phyloP scores from a whole-genome alignment of 2,797 vertebrate genomes.

The Oophaga sylvatica region DNA sequence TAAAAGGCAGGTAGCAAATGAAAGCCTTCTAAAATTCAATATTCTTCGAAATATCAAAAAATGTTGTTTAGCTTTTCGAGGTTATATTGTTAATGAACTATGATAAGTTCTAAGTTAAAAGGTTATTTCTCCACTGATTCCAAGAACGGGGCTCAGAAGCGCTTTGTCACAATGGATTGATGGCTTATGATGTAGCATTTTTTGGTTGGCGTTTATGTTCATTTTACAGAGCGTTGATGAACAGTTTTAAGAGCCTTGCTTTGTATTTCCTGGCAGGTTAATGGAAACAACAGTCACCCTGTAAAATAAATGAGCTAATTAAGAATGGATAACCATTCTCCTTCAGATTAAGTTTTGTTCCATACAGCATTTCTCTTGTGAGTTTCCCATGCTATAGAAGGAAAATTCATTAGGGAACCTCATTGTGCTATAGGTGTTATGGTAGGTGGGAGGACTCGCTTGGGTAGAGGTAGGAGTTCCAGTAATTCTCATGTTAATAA shows the following conservation, averaged over 20 bases:
- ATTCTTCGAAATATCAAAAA: no score
- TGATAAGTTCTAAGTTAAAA: no score
- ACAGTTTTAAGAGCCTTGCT: neutral
- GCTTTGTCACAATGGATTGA: no score
- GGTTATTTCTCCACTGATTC: no score
- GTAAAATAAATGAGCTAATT: constrained; percentile 53
- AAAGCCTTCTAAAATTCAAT: no score
- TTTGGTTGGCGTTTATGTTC: neutral
- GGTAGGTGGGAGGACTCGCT: neutral
- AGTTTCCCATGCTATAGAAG: neutral
- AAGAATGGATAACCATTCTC: constrained; percentile 43
- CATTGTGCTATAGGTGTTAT: neutral
- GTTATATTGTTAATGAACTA: no score
- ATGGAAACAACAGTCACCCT: constrained; percentile 43
- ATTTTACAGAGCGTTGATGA: neutral
- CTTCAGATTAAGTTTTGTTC: constrained; percentile 43
- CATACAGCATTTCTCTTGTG: constrained; percentile 28
- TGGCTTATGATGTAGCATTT: neutral
- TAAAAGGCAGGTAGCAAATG: no score
- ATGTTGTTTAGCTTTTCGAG: no score
- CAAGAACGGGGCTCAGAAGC: no score
- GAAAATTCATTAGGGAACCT: constrained; percentile 7
- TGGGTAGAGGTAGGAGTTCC: neutral
- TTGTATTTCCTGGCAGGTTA: constrained; percentile 42
- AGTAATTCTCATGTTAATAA: neutral